These are phyloP conservation scores for Drosophila subobscura DNA, from an alignment of 1,140 invertebrate genomes.

Conservation along the genomic window DNA sequence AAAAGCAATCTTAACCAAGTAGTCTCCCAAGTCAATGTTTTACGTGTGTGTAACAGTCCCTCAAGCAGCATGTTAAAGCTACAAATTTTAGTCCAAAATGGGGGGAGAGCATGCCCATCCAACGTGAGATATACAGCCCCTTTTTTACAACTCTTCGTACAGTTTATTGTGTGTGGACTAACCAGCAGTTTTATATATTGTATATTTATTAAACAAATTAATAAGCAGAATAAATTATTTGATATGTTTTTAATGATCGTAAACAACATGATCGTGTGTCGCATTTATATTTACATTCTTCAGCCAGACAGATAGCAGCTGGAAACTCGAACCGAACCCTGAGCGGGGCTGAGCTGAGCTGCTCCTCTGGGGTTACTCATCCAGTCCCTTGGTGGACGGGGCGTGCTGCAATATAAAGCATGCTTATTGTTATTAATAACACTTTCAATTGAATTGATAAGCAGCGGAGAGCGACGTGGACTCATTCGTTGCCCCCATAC, in stretches of 20 bases:
- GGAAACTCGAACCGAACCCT: conserved; percentile 34
- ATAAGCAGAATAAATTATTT: conserved; percentile 81
- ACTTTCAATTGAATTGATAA: conserved; percentile 74
- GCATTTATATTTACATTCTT: conserved; percentile 22
- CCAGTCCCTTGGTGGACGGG: conserved; percentile 20
- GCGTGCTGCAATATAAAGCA: conserved; percentile 67
- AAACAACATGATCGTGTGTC: conserved; percentile 31
- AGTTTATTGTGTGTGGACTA: conserved; percentile 46
- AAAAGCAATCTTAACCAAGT: conserved; percentile 47
- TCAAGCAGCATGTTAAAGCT: conserved; percentile 36
- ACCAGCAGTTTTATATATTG: conserved; percentile 73
- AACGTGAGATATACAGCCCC: conserved; percentile 16
- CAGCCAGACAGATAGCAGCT: conserved; percentile 24
- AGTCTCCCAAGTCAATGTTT: conserved; percentile 48
- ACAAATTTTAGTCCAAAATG: conserved; percentile 31
- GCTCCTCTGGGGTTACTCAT: conserved; percentile 54
- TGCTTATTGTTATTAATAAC: conserved; percentile 78
- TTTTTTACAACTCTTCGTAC: conserved; percentile 32
- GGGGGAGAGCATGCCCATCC: background rate
- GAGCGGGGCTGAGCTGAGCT: too few relatives aligned
- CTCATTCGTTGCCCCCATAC: conserved; percentile 22
- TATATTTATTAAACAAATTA: conserved; percentile 82
- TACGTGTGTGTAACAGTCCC: conserved; percentile 20
- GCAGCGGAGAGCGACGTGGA: conserved; percentile 13
- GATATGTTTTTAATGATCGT: conserved; percentile 78